Evolutionary conservation across 2,888 invertebrate species (phyloP).

Genomic region (Erebia epiphron): DNA sequence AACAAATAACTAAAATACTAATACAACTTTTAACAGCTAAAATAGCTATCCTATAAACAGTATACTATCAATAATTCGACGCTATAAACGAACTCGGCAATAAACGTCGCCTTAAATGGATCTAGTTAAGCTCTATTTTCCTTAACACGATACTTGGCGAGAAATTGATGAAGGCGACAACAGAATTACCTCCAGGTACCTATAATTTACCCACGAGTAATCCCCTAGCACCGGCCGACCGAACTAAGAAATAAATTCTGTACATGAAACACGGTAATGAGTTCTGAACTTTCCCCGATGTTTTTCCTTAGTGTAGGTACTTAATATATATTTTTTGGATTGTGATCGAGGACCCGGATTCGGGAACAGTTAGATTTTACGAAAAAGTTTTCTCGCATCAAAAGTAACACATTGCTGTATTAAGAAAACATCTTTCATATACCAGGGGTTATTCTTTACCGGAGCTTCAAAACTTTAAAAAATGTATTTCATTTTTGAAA

Average conservation of each 20-base stretch:
- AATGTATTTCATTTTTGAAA: not conserved
- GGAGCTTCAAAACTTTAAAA: not conserved
- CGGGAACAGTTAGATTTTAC: too few species aligned
- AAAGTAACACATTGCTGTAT: too few species aligned
- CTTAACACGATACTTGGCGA: conserved; percentile 4
- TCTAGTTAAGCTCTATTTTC: conserved; percentile 6
- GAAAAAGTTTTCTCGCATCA: too few species aligned
- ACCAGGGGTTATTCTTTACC: too few species aligned
- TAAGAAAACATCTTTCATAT: too few species aligned
- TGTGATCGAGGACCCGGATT: too few species aligned
- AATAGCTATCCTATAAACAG: too few species aligned
- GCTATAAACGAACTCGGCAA: not conserved
- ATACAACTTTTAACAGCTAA: too few species aligned
- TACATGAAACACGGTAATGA: conserved; percentile 11
- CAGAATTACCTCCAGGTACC: conserved; percentile 10
- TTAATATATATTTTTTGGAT: too few species aligned
- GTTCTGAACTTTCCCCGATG: not conserved
- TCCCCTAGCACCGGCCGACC: conserved; percentile 1
- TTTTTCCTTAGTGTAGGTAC: not conserved
- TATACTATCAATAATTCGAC: not conserved
- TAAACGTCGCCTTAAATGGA: conserved; percentile 8
- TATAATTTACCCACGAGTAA: conserved; percentile 13
- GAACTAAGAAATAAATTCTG: conserved; percentile 11
- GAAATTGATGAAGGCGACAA: conserved; percentile 21
- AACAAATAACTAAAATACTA: too few species aligned